Conservation (phyloP, 1,140 invertebrate species). For the Mycetomoellerius zeteki region DNA sequence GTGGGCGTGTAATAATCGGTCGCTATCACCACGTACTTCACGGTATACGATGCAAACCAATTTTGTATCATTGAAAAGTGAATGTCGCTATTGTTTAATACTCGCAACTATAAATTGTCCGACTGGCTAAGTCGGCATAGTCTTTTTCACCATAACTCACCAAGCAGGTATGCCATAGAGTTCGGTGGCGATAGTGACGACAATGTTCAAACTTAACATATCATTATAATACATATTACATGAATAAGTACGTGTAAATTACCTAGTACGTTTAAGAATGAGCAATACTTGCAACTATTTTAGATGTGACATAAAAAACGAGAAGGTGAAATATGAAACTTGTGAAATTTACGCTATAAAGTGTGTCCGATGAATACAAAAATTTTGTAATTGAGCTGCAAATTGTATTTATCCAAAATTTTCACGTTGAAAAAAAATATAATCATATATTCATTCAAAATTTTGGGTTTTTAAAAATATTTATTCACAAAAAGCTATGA, state of each 20-base stretch:
- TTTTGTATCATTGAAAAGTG: slow-evolving; percentile 64
- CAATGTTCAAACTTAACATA: slow-evolving; percentile 41
- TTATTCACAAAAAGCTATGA: too few species aligned
- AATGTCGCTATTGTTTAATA: slow-evolving; percentile 57
- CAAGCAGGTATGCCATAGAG: neutral
- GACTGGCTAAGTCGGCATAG: neutral
- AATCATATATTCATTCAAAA: too few species aligned
- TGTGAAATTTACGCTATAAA: neutral
- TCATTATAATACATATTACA: slow-evolving; percentile 47
- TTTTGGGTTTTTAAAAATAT: too few species aligned
- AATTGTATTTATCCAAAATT: too few species aligned
- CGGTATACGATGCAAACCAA: slow-evolving; percentile 27
- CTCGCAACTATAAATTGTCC: slow-evolving; percentile 22
- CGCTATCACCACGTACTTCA: slow-evolving; percentile 45
- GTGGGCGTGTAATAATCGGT: slow-evolving; percentile 58
- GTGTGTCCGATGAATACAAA: too few species aligned
- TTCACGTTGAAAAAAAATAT: too few species aligned
- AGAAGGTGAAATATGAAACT: neutral
- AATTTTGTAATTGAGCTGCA: too few species aligned
- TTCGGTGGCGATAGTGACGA: slow-evolving; percentile 18
- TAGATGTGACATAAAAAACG: neutral
- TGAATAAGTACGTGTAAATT: slow-evolving; percentile 20
- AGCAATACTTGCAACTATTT: neutral
- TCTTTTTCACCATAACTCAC: slow-evolving; percentile 31
- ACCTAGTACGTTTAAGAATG: neutral